Evolutionary conservation across 2,888 invertebrate genomes (phyloP).

Genomic region (Aromia moschata): DNA sequence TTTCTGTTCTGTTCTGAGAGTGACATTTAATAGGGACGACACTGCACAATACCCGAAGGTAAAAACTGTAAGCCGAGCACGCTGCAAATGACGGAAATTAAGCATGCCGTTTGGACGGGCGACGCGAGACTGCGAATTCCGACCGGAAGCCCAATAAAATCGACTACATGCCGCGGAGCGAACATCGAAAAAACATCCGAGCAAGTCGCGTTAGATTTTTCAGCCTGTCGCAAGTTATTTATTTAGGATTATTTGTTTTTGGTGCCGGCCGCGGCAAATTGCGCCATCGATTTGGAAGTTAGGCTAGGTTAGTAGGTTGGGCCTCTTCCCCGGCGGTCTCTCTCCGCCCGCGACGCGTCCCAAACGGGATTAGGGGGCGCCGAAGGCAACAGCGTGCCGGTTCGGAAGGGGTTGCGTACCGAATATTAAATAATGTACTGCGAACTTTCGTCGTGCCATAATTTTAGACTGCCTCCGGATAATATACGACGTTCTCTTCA

Average conservation of each 20-base stretch:
- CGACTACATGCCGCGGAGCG: not conserved
- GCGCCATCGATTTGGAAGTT: slow-evolving; percentile 35
- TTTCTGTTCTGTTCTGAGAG: too few species aligned
- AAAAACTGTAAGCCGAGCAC: too few species aligned
- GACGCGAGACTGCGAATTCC: not conserved
- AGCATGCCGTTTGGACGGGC: not conserved
- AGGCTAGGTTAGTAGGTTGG: slow-evolving; percentile 34
- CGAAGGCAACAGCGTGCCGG: not conserved
- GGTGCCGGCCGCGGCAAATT: slow-evolving; percentile 32
- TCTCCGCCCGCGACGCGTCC: slow-evolving; percentile 2
- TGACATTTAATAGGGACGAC: too few species aligned
- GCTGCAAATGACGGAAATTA: slow-evolving; percentile 5
- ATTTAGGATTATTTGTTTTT: slow-evolving; percentile 38
- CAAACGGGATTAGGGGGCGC: slow-evolving; percentile 12
- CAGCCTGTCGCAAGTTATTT: slow-evolving; percentile 26
- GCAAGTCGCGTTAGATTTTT: slow-evolving; percentile 21
- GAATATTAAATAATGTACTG: slow-evolving; percentile 16
- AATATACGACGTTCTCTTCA: too few species aligned
- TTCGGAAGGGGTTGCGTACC: not conserved
- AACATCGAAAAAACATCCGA: slow-evolving; percentile 15
- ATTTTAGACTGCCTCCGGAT: too few species aligned
- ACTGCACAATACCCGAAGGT: too few species aligned
- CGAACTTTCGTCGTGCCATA: slow-evolving; percentile 7
- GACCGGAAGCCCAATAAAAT: slow-evolving; percentile 12
- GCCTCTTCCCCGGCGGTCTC: slow-evolving; percentile 22